phyloP scores from a whole-genome alignment of 2,888 invertebrate genomes.

The Allacma fusca region DNA sequence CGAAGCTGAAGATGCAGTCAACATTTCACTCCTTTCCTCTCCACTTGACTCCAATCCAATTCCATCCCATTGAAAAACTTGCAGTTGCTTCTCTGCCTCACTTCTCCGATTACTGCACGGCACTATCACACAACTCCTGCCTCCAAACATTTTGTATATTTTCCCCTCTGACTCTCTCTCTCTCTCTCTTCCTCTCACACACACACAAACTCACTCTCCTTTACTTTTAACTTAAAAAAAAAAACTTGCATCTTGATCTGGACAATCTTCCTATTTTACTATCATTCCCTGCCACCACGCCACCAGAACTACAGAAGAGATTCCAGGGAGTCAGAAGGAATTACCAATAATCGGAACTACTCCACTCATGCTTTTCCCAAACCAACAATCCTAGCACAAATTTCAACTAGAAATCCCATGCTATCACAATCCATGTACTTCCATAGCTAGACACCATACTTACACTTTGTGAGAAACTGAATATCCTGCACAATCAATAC shows the following conservation, averaged over 20 bases:
- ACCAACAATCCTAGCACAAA: neutral
- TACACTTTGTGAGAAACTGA: too few species aligned
- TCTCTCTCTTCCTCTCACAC: too few species aligned
- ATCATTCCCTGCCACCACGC: conserved; percentile 3
- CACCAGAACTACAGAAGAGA: neutral
- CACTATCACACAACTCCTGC: conserved; percentile 8
- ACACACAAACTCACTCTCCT: too few species aligned
- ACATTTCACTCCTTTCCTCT: conserved; percentile 42
- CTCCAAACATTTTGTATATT: neutral
- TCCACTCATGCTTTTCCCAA: neutral
- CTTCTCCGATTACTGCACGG: conserved; percentile 20
- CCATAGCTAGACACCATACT: too few species aligned
- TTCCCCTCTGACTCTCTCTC: conserved; percentile 5
- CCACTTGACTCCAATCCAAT: conserved; percentile 47
- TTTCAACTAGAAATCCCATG: too few species aligned
- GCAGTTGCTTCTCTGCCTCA: conserved; percentile 22
- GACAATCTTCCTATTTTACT: conserved; percentile 19
- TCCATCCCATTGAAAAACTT: conserved; percentile 41
- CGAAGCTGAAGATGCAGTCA: conserved; percentile 34
- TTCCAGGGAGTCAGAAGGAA: conserved; percentile 4
- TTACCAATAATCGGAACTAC: conserved; percentile 11
- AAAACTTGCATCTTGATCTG: conserved; percentile 17
- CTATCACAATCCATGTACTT: too few species aligned
- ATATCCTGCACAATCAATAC: too few species aligned
- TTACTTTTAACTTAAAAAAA: neutral